Conservation (phyloP, 2,888 invertebrate species). For the Endotricha flammealis region DNA sequence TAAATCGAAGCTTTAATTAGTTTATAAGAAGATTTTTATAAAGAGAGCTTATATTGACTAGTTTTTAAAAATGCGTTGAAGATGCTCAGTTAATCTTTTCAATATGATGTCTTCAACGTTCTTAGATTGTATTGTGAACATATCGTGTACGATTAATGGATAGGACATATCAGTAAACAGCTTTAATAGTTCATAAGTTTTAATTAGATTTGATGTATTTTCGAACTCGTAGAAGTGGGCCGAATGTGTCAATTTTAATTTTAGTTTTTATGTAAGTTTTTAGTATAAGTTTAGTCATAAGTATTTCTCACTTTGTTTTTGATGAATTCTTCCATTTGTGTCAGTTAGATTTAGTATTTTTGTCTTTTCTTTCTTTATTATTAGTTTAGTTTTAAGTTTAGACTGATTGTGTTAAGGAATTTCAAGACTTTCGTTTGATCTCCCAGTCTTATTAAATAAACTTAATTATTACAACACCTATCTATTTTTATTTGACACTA, state of each 20-base stretch:
- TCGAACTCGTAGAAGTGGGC: conserved; percentile 47
- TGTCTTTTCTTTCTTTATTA: conserved; percentile 25
- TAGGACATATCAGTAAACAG: conserved; percentile 37
- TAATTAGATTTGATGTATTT: conserved; percentile 18
- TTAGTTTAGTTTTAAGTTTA: conserved; percentile 32
- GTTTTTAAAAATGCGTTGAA: not conserved
- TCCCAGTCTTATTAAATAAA: conserved; percentile 64
- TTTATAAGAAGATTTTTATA: conserved; percentile 22
- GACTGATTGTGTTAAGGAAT: conserved; percentile 64
- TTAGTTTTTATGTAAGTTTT: not conserved
- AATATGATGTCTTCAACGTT: too few relatives aligned
- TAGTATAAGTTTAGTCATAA: conserved; percentile 17
- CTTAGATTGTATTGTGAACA: too few relatives aligned
- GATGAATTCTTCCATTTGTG: conserved; percentile 55
- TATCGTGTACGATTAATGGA: not conserved
- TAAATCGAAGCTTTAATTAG: conserved; percentile 63
- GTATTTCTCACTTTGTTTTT: conserved; percentile 25
- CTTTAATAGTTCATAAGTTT: conserved; percentile 53
- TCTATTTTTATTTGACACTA: too few relatives aligned
- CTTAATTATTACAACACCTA: conserved; percentile 29
- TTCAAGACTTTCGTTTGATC: conserved; percentile 76
- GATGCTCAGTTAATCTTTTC: not conserved
- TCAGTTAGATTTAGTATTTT: conserved; percentile 31
- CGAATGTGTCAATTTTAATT: conserved; percentile 63
- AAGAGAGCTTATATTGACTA: conserved; percentile 6